phyloP scores from a whole-genome alignment of 2,797 vertebrate genomes.

The Hoplostethus mediterraneus region DNA sequence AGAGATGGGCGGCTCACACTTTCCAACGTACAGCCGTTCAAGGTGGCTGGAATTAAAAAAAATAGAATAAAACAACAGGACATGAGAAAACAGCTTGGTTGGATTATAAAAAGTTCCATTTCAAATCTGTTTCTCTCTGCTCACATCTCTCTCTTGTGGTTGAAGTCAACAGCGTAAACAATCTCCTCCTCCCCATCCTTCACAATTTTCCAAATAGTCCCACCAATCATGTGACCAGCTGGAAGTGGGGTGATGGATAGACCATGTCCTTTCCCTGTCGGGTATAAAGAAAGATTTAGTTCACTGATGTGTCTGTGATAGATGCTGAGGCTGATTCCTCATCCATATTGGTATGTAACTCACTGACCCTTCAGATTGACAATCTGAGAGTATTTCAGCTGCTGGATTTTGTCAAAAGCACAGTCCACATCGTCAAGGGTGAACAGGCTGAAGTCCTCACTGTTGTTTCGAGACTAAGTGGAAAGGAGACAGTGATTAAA shows the following conservation, averaged over 20 bases:
- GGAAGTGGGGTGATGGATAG: slow-evolving; percentile 97
- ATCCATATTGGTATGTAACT: neutral
- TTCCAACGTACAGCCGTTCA: slow-evolving; percentile 97
- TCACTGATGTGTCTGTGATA: neutral
- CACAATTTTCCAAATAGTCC: slow-evolving; percentile 99
- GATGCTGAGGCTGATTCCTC: neutral
- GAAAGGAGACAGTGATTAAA: slow-evolving; percentile 25
- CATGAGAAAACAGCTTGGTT: neutral
- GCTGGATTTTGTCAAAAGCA: slow-evolving; percentile 99
- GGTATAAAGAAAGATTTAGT: slow-evolving; percentile 32
- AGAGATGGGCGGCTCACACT: slow-evolving; percentile 95
- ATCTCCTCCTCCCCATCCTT: slow-evolving; percentile 99
- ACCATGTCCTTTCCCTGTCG: slow-evolving; percentile 97
- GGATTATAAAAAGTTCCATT: neutral
- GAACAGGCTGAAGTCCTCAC: slow-evolving; percentile 96
- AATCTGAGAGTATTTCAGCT: slow-evolving; percentile 98
- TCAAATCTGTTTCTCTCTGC: slow-evolving; percentile 41
- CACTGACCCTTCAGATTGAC: slow-evolving; percentile 96
- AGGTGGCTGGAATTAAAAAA: slow-evolving; percentile 87
- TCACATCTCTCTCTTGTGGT: slow-evolving; percentile 99
- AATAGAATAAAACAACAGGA: neutral
- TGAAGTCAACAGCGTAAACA: slow-evolving; percentile 98
- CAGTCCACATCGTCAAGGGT: slow-evolving; percentile 97
- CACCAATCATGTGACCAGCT: slow-evolving; percentile 99
- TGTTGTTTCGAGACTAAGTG: slow-evolving; percentile 95